Conservation (phyloP, 1,140 invertebrate genomes). For the Helicorthomorpha holstii region DNA sequence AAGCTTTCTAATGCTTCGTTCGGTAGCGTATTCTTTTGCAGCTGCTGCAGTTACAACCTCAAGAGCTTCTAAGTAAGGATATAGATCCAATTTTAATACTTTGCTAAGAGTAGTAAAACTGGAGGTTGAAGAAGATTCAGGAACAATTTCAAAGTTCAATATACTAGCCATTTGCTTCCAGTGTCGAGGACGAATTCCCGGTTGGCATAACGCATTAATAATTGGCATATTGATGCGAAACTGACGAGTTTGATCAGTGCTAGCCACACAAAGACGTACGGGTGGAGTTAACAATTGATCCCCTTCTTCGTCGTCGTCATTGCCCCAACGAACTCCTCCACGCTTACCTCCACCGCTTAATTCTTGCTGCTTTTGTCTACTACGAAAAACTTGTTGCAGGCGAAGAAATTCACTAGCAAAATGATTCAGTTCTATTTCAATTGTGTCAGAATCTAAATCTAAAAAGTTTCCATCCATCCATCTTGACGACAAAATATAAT, state of each 20-base stretch:
- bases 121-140: constrained; percentile 64
- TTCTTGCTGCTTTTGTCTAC: constrained; percentile 55
- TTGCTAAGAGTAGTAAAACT: constrained; percentile 70
- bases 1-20: constrained; percentile 65
- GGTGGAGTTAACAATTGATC: constrained; percentile 14
- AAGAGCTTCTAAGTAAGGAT: constrained; percentile 51
- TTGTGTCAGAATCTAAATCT: constrained; percentile 49
- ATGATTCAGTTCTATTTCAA: constrained; percentile 51
- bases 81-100: constrained; percentile 55
- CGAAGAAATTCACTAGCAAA: constrained; percentile 44
- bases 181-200: constrained; percentile 64
- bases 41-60: constrained; percentile 79
- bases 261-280: background rate
- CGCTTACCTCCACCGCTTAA: constrained; percentile 33
- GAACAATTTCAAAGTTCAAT: constrained; percentile 64
- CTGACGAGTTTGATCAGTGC: constrained; percentile 1
- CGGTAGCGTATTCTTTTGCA: constrained; percentile 59
- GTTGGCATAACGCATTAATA: constrained; percentile 69
- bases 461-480: constrained; percentile 85
- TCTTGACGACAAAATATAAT: constrained; percentile 13
- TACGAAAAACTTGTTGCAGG: constrained; percentile 60
- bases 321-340: constrained; percentile 27
- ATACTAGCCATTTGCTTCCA: constrained; percentile 80
- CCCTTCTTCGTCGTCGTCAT: constrained; percentile 24
- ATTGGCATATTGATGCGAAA: constrained; percentile 55